Evolutionary conservation across 2,888 invertebrate species (phyloP).

Genomic region (Ophion obscuratus): DNA sequence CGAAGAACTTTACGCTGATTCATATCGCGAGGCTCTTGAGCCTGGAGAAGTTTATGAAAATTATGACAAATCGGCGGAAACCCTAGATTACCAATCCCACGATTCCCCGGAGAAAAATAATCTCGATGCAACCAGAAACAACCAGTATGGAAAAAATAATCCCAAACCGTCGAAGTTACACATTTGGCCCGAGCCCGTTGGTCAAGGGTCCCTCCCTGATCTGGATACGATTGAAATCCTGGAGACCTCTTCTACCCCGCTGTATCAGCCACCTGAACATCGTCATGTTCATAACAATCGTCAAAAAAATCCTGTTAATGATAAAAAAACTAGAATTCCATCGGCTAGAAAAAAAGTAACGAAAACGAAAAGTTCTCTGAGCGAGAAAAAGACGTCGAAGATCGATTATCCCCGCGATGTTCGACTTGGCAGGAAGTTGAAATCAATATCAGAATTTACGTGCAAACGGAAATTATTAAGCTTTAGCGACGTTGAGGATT

Average conservation of each 20-base stretch:
- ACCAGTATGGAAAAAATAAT: slow-evolving; percentile 10
- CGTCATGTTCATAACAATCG: background rate
- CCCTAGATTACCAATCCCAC: slow-evolving; percentile 20
- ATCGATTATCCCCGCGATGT: slow-evolving; percentile 7
- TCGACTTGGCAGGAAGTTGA: slow-evolving; percentile 60
- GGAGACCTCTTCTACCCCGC: slow-evolving; percentile 40
- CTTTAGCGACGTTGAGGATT: slow-evolving; percentile 12
- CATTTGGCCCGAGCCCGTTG: slow-evolving; percentile 64
- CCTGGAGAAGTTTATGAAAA: slow-evolving; percentile 25
- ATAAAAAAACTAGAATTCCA: background rate
- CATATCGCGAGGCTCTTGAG: slow-evolving; percentile 42
- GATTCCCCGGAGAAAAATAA: slow-evolving; percentile 29
- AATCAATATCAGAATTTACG: slow-evolving; percentile 34
- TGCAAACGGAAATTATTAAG: slow-evolving; percentile 40
- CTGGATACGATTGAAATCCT: slow-evolving; percentile 24
- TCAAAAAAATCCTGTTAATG: background rate
- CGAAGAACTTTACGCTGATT: slow-evolving; percentile 42
- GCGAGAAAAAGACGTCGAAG: background rate
- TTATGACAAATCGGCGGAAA: slow-evolving; percentile 28
- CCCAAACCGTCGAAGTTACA: slow-evolving; percentile 13
- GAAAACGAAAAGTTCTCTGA: background rate
- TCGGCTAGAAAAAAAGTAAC: slow-evolving; percentile 11
- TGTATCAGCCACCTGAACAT: slow-evolving; percentile 40
- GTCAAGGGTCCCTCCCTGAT: slow-evolving; percentile 11
- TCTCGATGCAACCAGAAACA: slow-evolving; percentile 1